Evolutionary conservation across 1,140 invertebrate genomes (phyloP).

Genomic region (Cecropterus lyciades): DNA sequence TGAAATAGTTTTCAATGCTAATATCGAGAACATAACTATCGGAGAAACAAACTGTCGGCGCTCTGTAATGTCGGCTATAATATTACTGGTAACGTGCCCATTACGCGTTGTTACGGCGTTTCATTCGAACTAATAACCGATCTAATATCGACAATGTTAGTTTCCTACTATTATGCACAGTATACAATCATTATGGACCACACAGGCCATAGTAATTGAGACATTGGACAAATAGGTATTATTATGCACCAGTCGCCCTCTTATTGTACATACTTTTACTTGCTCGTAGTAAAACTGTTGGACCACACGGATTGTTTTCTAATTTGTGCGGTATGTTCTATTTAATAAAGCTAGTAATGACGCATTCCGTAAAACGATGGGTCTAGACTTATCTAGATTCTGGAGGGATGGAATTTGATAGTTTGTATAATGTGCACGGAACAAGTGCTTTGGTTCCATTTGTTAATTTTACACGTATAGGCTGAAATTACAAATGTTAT

Average conservation of each 20-base stretch:
- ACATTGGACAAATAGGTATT: constrained; percentile 71
- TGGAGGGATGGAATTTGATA: no score
- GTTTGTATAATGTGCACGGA: no score
- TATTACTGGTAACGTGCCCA: constrained; percentile 65
- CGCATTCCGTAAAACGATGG: not conserved
- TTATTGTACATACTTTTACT: constrained; percentile 51
- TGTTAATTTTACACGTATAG: no score
- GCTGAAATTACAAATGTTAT: no score
- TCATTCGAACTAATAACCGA: constrained; percentile 71
- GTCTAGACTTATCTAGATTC: no score
- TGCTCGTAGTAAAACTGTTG: constrained; percentile 18
- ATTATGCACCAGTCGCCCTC: constrained; percentile 55
- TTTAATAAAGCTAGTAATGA: no score
- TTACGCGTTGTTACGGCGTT: constrained; percentile 69
- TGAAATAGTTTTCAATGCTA: constrained; percentile 23
- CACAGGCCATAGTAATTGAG: constrained; percentile 74
- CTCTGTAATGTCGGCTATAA: constrained; percentile 65
- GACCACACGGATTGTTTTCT: constrained; percentile 23
- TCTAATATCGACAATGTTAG: constrained; percentile 70
- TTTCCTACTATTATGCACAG: constrained; percentile 67
- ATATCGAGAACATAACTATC: constrained; percentile 36
- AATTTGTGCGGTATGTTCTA: no score
- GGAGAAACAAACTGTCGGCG: constrained; percentile 62
- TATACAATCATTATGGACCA: constrained; percentile 73
- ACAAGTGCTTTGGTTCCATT: no score